Base-by-base conservation (phyloP, 2,797 vertebrate genomes). In the Agapornis canus region DNA sequence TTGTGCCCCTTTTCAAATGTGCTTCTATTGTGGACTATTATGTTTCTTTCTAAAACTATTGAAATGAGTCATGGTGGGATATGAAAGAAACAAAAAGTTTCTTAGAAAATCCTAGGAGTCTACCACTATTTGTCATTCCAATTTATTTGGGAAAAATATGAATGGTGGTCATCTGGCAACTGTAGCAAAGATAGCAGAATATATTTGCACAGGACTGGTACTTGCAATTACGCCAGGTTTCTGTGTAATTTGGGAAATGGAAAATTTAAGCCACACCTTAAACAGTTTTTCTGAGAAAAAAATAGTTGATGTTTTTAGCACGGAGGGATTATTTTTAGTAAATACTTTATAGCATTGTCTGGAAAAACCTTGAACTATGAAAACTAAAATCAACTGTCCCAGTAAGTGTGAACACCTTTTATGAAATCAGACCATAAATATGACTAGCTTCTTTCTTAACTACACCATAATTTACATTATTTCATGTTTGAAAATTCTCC, bases 401-500 rank as follows among this genome's bases (percentile, higher is more conserved):
- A 40, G 25, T 17, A 42, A 56, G 3, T 10, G 2, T 42, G 49
- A 86, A 43, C 4, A 18, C 29, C 12, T 61, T 71, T 23, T 2
- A 8, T 45, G 12, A 70, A 82, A 56, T n/a, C 42, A 52, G 73
- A 3, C 5, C 19, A 61, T 4, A 43, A 39, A 35, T 43, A 5
- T 64, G 42, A 79, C 3, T 10, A 45, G 2, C 3, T 5, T 78
- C 31, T 79, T 89, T 47, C 31, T 80, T 47, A 72, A 60, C 56
- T 31, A n/a, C 0, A 2, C 2, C 6, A n/a, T 19, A 54, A 25
- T 5, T 2, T 0, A 0, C 5, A 18, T 40, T 72, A 72, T 61
- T 69, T 73, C 5, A 56, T 23, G 6, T 39, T 72, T 69, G 20
- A 69, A 56, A 69, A 25, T 31, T 56, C 64, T 47, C 0, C 8